Evolutionary conservation across 2,888 invertebrate genomes (phyloP).

Genomic region (Entomobrya proxima): DNA sequence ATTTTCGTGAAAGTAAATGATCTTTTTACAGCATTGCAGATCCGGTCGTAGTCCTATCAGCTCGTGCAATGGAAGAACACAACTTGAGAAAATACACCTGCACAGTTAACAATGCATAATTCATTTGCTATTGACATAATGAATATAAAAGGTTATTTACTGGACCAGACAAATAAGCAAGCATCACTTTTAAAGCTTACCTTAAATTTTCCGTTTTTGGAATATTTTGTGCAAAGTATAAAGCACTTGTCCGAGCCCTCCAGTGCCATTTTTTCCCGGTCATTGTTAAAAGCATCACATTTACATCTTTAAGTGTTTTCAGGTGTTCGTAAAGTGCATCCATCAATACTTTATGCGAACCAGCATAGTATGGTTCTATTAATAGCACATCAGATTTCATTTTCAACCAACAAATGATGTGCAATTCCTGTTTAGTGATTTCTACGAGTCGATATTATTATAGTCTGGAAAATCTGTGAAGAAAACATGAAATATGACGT

Average conservation of each 20-base stretch:
- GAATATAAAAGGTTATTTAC: too few species aligned
- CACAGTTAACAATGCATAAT: too few species aligned
- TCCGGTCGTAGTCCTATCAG: constrained; percentile 84
- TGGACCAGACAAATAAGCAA: too few species aligned
- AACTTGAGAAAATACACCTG: constrained; percentile 83
- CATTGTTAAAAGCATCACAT: constrained; percentile 79
- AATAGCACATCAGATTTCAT: constrained; percentile 77
- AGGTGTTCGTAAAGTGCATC: constrained; percentile 69
- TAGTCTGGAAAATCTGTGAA: too few species aligned
- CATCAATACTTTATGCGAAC: constrained; percentile 83
- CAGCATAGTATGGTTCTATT: constrained; percentile 85
- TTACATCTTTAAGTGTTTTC: constrained; percentile 50
- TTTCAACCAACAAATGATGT: background rate
- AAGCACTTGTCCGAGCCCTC: constrained; percentile 84
- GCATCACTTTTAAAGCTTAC: constrained; percentile 74
- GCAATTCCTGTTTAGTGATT: background rate
- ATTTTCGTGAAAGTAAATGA: constrained; percentile 88
- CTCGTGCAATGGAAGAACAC: constrained; percentile 85
- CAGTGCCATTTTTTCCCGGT: constrained; percentile 88
- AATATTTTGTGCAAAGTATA: constrained; percentile 82
- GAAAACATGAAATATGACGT: too few species aligned
- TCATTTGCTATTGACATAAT: too few species aligned
- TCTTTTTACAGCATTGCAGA: constrained; percentile 81
- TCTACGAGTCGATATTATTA: too few species aligned
- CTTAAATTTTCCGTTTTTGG: constrained; percentile 79